Conservation (phyloP, 2,797 vertebrate species). For the Phoxinus dragarum region DNA sequence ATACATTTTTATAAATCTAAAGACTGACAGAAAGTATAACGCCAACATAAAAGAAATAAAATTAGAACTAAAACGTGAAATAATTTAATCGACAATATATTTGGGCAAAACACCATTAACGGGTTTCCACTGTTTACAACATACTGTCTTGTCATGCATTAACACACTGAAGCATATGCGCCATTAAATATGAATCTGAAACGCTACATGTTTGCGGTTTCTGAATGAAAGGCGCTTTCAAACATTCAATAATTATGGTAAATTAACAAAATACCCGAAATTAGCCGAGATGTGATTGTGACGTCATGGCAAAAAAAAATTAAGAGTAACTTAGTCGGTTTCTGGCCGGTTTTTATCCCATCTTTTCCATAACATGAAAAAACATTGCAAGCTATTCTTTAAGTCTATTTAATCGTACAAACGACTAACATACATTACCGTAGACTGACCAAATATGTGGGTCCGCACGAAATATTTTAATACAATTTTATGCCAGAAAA, state of each 20-base stretch:
- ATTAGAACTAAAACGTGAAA: slow-evolving; percentile 30
- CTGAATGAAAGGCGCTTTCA: slow-evolving; percentile 14
- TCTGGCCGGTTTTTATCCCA: neutral
- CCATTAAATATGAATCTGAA: slow-evolving; percentile 45
- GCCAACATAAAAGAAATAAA: neutral
- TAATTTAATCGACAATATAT: slow-evolving; percentile 54
- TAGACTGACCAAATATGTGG: slow-evolving; percentile 33
- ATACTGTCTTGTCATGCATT: slow-evolving; percentile 62
- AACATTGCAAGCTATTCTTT: slow-evolving; percentile 6
- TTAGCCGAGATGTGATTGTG: neutral
- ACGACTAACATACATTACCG: slow-evolving; percentile 33
- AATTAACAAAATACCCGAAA: slow-evolving; percentile 22
- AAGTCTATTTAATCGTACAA: slow-evolving; percentile 26
- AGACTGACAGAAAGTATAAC: neutral
- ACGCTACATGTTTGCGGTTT: slow-evolving; percentile 30
- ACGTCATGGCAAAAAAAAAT: neutral
- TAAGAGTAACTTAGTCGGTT: slow-evolving; percentile 1
- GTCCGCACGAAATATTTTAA: slow-evolving; percentile 37
- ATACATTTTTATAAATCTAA: neutral
- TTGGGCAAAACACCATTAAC: slow-evolving; percentile 46
- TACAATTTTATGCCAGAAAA: slow-evolving; percentile 20
- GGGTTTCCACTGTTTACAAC: slow-evolving; percentile 56
- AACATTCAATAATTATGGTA: slow-evolving; percentile 4
- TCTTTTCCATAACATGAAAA: slow-evolving; percentile 20
- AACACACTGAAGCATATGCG: slow-evolving; percentile 56